phyloP scores from a whole-genome alignment of 2,113 vertebrate genomes.

The Caloenas nicobarica region DNA sequence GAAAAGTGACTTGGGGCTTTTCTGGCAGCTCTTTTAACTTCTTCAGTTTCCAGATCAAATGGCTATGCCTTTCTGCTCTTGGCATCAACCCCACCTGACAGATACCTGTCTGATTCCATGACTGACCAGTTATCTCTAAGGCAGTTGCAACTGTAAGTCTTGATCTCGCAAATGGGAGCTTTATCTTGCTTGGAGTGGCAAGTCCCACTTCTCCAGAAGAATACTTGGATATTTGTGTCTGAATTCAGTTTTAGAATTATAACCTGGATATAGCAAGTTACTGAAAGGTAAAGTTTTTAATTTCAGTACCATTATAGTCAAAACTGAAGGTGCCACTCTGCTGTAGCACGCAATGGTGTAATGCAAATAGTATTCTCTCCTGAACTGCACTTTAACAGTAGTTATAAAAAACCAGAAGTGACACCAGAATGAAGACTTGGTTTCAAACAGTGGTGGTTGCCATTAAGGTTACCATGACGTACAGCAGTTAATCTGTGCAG shows the following conservation, averaged over 20 bases:
- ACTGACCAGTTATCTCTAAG: neutral
- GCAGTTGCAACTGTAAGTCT: neutral
- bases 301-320: neutral
- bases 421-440: too few species aligned
- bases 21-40: neutral
- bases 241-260: neutral
- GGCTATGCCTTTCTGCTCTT: neutral
- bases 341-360: neutral
- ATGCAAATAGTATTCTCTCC: too few species aligned
- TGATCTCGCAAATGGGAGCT: neutral
- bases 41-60: neutral
- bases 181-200: neutral
- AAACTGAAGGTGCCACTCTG: neutral
- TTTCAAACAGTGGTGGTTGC: too few species aligned
- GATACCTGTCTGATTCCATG: neutral
- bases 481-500: too few species aligned
- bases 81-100: neutral
- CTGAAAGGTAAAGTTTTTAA: neutral
- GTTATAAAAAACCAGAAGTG: too few species aligned
- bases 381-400: too few species aligned
- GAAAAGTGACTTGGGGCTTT: neutral
- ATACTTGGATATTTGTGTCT: neutral
- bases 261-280: neutral
- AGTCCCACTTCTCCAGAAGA: neutral
- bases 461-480: too few species aligned